Percentiles rank a stretch among this genome's conserved stretches.
These are phyloP conservation scores for Apamea crenata DNA, from an alignment of 2,888 invertebrate species.

Conservation along the genomic window DNA sequence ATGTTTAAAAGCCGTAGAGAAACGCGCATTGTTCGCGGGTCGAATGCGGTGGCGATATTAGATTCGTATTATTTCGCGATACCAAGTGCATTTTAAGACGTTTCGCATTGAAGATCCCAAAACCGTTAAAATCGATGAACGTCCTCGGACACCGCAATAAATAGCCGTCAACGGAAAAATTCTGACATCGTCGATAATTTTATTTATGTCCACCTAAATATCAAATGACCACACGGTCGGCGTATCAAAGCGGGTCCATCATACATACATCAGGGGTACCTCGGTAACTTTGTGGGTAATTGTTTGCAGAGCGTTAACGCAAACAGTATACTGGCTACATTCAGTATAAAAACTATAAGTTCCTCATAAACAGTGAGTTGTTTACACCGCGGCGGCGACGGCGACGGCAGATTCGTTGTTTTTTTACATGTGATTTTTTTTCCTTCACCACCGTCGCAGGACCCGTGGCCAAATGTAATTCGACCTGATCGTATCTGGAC, in stretches of 20 bases:
- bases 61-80: slow-evolving; percentile 85
- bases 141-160: slow-evolving; percentile 65
- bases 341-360: slow-evolving; percentile 76
- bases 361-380: slow-evolving; percentile 82
- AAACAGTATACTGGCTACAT: slow-evolving; percentile 72
- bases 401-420: slow-evolving; percentile 68
- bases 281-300: slow-evolving; percentile 68
- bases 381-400: slow-evolving; percentile 82
- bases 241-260: slow-evolving; percentile 72
- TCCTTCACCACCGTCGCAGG: slow-evolving; percentile 73
- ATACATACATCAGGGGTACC: slow-evolving; percentile 65
- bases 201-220: slow-evolving; percentile 76
- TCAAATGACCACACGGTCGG: slow-evolving; percentile 74
- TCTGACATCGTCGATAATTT: slow-evolving; percentile 77
- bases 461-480: slow-evolving; percentile 87
- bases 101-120: slow-evolving; percentile 55
- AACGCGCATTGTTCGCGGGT: slow-evolving; percentile 84
- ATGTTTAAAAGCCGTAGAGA: slow-evolving; percentile 89
- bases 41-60: slow-evolving; percentile 89
- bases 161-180: slow-evolving; percentile 67
- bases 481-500: slow-evolving; percentile 89
- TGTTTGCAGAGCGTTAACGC: slow-evolving; percentile 74
- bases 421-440: slow-evolving; percentile 81
- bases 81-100: slow-evolving; percentile 66
- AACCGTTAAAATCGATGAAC: slow-evolving; percentile 74